Evolutionary conservation across 2,888 invertebrate genomes (phyloP).

Genomic region (Podabrus alpinus): DNA sequence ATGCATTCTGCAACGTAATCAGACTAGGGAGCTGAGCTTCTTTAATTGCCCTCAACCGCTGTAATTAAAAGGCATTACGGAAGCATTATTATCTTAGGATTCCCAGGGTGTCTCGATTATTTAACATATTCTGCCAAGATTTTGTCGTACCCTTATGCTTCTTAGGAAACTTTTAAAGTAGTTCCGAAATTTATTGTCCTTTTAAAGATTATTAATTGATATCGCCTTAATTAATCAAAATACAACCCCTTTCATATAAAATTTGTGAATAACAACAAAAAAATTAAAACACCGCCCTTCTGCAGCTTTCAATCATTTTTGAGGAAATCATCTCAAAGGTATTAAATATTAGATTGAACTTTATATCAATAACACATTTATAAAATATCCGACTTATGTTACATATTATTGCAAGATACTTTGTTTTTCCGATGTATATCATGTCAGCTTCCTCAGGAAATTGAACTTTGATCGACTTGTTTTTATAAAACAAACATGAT

Average conservation of each 20-base stretch:
- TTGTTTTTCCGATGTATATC: conserved; percentile 3
- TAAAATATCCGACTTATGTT: neutral
- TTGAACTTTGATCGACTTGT: conserved; percentile 1
- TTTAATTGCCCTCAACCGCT: conserved; percentile 48
- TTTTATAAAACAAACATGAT: neutral
- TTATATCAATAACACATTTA: conserved; percentile 1
- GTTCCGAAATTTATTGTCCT: neutral
- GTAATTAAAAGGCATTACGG: conserved; percentile 46
- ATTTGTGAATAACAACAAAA: neutral
- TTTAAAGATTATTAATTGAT: conserved; percentile 2
- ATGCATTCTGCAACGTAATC: conserved; percentile 46
- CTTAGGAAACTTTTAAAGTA: neutral
- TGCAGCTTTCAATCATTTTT: neutral
- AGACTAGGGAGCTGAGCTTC: conserved; percentile 40
- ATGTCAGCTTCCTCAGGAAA: conserved; percentile 1
- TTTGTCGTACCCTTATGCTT: conserved; percentile 11
- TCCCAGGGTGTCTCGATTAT: conserved; percentile 15
- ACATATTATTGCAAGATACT: neutral
- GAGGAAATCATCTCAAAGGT: neutral
- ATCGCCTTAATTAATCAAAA: neutral
- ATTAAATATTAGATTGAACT: conserved; percentile 3
- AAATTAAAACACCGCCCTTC: neutral
- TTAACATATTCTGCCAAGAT: conserved; percentile 20
- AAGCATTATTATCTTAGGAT: conserved; percentile 35
- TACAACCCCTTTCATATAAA: neutral